phyloP scores from a whole-genome alignment of 2,888 invertebrate species.

The Cryptosula pallasiana region DNA sequence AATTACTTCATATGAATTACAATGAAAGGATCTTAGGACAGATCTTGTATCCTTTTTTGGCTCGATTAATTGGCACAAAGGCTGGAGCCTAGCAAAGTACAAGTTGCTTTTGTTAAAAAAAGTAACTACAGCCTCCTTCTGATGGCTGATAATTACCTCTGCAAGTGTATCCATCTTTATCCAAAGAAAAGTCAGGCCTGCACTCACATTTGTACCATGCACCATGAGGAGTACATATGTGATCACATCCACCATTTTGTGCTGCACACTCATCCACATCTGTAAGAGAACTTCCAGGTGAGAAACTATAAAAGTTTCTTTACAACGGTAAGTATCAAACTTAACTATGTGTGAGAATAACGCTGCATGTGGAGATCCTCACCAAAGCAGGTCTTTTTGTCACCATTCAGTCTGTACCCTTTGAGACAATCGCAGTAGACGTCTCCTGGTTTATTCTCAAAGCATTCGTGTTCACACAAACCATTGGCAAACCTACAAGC shows the following conservation, averaged over 20 bases:
- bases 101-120: too few relatives aligned
- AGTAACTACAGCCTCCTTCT: too few relatives aligned
- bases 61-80: too few relatives aligned
- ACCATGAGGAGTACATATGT: neutral
- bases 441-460: neutral
- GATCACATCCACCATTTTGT: conserved; percentile 17
- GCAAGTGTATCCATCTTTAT: neutral
- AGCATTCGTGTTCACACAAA: neutral
- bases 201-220: conserved; percentile 4
- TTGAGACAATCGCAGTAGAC: conserved; percentile 1
- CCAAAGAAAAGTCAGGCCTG: neutral
- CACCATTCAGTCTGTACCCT: neutral
- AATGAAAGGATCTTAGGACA: too few relatives aligned
- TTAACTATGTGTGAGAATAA: too few relatives aligned
- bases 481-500: conserved; percentile 11
- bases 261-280: conserved; percentile 19
- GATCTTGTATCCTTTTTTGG: too few relatives aligned
- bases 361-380: neutral
- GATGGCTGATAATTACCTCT: neutral
- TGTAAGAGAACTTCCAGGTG: too few relatives aligned
- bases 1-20: too few relatives aligned
- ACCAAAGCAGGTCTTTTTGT: conserved; percentile 14
- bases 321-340: too few relatives aligned
- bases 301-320: too few relatives aligned
- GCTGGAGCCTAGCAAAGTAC: too few relatives aligned